These are phyloP conservation scores for Spinus olivaceus DNA, from an alignment of 2,797 vertebrate species.

Conservation along the genomic window DNA sequence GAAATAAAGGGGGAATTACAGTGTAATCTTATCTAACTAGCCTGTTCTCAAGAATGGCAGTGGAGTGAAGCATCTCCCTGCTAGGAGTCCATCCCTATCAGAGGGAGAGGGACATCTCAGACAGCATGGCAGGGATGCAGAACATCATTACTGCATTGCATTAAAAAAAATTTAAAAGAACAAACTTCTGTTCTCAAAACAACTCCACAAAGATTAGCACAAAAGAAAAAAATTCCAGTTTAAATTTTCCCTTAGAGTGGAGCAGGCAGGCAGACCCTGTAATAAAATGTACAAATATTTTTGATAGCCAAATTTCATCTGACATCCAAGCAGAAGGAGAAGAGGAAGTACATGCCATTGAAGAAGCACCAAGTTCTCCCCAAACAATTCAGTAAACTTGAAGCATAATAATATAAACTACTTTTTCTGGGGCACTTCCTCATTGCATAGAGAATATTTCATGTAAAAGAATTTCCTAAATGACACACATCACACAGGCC, in stretches of 20 bases:
- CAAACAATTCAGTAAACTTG: neutral
- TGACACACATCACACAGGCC: neutral
- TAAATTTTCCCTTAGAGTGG: neutral
- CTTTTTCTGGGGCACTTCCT: neutral
- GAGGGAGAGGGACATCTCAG: neutral
- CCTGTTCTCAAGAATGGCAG: neutral
- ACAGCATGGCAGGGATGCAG: fast-evolving
- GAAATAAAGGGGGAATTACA: neutral
- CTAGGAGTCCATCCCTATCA: fast-evolving
- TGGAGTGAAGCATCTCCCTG: fast-evolving
- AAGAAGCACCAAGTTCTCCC: neutral
- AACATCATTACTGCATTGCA: neutral
- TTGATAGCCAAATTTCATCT: neutral
- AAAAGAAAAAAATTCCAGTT: neutral
- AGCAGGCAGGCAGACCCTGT: neutral
- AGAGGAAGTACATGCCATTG: neutral
- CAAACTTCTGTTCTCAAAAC: neutral
- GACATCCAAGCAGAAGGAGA: neutral
- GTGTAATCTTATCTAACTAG: neutral
- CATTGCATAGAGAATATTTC: neutral
- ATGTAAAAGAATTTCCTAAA: neutral
- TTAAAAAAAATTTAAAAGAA: fast-evolving
- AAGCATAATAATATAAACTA: neutral
- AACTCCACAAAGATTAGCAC: neutral
- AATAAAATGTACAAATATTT: neutral